Base-by-base conservation (phyloP, 1,140 invertebrate genomes). In the Drosophila elegans region DNA sequence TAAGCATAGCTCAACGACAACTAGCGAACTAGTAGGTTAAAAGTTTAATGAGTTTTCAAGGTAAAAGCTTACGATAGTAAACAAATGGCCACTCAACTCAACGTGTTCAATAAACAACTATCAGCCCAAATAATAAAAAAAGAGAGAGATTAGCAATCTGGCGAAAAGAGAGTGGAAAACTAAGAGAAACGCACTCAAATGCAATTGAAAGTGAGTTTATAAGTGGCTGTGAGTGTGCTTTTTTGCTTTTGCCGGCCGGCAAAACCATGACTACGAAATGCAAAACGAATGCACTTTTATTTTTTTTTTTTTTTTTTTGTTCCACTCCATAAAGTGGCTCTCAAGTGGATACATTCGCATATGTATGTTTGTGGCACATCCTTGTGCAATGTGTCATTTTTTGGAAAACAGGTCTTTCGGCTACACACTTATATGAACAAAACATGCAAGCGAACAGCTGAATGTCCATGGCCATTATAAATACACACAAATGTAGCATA, bases 21-120 rank as follows among this genome's bases (percentile, higher is more conserved):
- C 52, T 36, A 57, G 38, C 49, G 48, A 57, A 71, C 68, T 34
- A 71, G 38, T 71, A 64, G 83, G 79, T 88, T 89, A 83, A 88
- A 72, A 88, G 83, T 88, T 88, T 86, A 88, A 89, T 89, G 63
- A 76, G 63, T 69, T 51, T 38, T 48, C 83, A 88, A 88, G 84
- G 83, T 82, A 82, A 86, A 53, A 77, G 51, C 62, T 82, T 60
- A 75, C 32, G 66, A 83, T 83, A 88, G 83, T 86, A 88, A 86
- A 83, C 83, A 86, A 86, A 78, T 72, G 56, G 53, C 48, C 9
- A 25, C 59, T 46, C 59, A 42, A 52, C 34, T 46, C 59, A 42
- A 52, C 34, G 51, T 59, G 62, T 39, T 68, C 53, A 52, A 13
- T 62, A 71, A 59, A 68, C 49, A 44, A 67, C 39, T 41, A 60